A percentile compares a stretch with the other conserved stretches of the same genome.
phyloP scores from a whole-genome alignment of 2,888 invertebrate genomes.

The Seira ritae region DNA sequence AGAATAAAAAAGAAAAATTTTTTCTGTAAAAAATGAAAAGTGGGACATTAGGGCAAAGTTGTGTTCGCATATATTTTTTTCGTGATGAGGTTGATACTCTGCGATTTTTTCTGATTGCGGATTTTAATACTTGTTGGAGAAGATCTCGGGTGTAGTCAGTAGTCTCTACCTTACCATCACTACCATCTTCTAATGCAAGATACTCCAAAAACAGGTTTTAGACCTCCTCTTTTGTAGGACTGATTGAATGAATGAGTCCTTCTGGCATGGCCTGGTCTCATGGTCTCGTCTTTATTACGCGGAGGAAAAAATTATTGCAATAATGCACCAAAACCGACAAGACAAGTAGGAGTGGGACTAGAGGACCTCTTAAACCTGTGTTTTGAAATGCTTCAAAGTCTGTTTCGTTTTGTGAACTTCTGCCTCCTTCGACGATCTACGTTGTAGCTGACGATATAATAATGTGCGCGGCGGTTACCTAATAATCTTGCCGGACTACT shows the following conservation, averaged over 20 bases:
- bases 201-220: constrained; percentile 51
- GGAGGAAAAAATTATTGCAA: constrained; percentile 16
- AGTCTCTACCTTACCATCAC: no score
- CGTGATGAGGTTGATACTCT: constrained; percentile 25
- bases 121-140: constrained; percentile 40
- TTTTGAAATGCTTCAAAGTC: constrained; percentile 8
- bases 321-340: constrained; percentile 15
- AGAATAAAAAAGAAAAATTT: constrained; percentile 44
- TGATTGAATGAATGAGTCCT: constrained; percentile 43
- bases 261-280: constrained; percentile 9
- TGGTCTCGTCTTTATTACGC: constrained; percentile 31
- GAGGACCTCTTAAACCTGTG: constrained; percentile 13
- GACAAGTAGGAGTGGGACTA: no score
- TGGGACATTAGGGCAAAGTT: constrained; percentile 57
- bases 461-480: constrained; percentile 16
- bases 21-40: constrained; percentile 46
- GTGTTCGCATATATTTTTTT: constrained; percentile 10
- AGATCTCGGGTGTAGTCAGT: constrained; percentile 41
- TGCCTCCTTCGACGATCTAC: no score
- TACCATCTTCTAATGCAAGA: background rate
- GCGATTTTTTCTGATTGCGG: no score
- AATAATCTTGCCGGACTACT: constrained; percentile 12
- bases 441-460: no score
- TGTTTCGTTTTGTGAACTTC: constrained; percentile 18
- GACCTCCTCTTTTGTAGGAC: background rate